Evolutionary conservation across 2,113 vertebrate genomes (phyloP).

Genomic region (Delphinus delphis): DNA sequence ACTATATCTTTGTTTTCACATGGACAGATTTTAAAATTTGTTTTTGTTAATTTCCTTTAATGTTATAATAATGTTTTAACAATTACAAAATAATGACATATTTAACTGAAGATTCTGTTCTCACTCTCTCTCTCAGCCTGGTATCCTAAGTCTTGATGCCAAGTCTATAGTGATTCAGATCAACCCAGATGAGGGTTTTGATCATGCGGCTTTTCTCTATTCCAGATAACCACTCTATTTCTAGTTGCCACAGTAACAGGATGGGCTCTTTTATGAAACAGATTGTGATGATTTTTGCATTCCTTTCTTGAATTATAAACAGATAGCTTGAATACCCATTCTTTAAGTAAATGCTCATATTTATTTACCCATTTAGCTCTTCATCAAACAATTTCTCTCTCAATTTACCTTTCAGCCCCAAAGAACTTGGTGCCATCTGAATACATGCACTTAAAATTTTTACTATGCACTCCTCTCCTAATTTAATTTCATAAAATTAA

Average conservation of each 20-base stretch:
- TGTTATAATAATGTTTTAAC: not conserved
- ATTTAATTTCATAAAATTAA: conserved; percentile 56
- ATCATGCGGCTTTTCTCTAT: not conserved
- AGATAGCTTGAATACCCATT: not conserved
- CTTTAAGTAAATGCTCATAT: conserved; percentile 28
- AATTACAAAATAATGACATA: conserved; percentile 28
- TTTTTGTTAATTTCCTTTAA: conserved; percentile 23
- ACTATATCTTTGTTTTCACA: conserved; percentile 31
- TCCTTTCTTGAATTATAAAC: conserved; percentile 4
- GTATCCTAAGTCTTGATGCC: not conserved
- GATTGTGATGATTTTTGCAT: conserved; percentile 33
- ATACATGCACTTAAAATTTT: not conserved
- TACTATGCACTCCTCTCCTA: not conserved
- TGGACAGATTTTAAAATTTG: conserved; percentile 36
- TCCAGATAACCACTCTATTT: not conserved
- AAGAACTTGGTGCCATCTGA: conserved; percentile 25
- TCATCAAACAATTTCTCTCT: conserved; percentile 6
- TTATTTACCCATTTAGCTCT: conserved; percentile 40
- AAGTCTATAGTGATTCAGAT: not conserved
- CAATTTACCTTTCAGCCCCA: conserved; percentile 36
- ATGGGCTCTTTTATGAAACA: not conserved
- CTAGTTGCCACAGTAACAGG: not conserved
- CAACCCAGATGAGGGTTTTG: not conserved
- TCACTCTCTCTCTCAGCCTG: not conserved
- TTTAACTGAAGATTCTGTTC: conserved; percentile 23